Evolutionary conservation across 2,113 vertebrate species (phyloP), one percentile per base, ranked within the genome.

Genomic region (Suricata suricatta): DNA sequence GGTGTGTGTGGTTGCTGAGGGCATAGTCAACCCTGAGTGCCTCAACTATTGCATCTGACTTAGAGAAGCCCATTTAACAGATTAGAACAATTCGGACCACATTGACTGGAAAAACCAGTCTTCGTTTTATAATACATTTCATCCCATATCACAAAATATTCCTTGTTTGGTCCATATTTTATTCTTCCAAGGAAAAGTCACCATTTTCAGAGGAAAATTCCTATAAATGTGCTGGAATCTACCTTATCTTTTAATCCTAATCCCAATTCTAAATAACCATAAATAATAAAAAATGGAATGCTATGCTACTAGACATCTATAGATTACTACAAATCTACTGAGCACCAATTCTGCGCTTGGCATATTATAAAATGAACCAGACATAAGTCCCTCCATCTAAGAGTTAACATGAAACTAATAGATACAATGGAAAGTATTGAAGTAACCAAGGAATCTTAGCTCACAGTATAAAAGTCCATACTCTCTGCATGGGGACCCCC

Each of bases 281-380:
- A 88, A 77, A n/a, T 90, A 83, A 44, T 95, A 76, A 93, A 91
- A 91, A 92, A 88, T 27, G 12, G 15, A 14, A 88, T 57, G 29
- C 17, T 87, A 35, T 72, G 57, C 14, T 66, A 29, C 31, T 47
- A 72, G 41, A 54, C 4, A 86, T 82, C 79, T 90, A 13, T 64
- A 57, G 69, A 25, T 82, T 64, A 57, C 29, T 89, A 41, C 31
- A 29, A 87, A 77, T 84, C 76, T n/a, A 69, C 44, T 38, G 17
- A 92, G 35, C 38, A 91, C 25, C 31, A 81, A 12, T 68, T 93
- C 68, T 87, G 25, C 80, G 35, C 23, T 47, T 9, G 15, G 38
- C 7, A 60, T 74, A 33, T 93, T n/a, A 38, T 50, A 89, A 88
- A 90, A 88, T 71, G n/a, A 96, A 8, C 31, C 74, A 79, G 86